Percentiles rank a stretch among this genome's conserved stretches.
These are phyloP conservation scores for Chirona hameri DNA, from an alignment of 2,888 invertebrate species.

Conservation along the genomic window DNA sequence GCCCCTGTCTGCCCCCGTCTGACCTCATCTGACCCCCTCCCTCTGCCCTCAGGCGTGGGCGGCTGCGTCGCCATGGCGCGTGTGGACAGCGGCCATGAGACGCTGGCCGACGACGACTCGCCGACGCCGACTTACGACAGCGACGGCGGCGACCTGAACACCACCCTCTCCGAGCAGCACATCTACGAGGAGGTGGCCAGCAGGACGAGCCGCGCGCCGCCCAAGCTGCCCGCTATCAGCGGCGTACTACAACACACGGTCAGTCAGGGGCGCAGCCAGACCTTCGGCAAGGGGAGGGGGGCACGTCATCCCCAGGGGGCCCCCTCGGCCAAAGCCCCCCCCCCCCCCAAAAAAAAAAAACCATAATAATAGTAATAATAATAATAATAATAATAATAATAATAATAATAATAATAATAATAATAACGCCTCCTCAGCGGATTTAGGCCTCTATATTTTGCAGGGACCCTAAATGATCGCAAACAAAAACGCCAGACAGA, in stretches of 20 bases:
- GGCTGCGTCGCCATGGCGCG: slow-evolving; percentile 4
- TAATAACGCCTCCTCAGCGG: too few species aligned
- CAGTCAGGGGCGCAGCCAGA: too few species aligned
- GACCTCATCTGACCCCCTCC: background rate
- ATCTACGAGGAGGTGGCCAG: slow-evolving; percentile 4
- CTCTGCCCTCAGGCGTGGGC: background rate
- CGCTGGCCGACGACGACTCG: slow-evolving; percentile 25
- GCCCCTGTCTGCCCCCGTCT: background rate
- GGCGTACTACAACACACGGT: slow-evolving; percentile 4
- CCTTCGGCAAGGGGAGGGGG: too few species aligned
- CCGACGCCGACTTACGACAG: slow-evolving; percentile 11
- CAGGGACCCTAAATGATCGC: too few species aligned
- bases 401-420: too few species aligned
- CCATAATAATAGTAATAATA: too few species aligned
- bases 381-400: too few species aligned
- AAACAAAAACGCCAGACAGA: too few species aligned
- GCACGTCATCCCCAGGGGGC: too few species aligned
- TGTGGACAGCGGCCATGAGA: slow-evolving; percentile 25
- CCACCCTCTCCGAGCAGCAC: background rate
- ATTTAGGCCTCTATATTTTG: too few species aligned
- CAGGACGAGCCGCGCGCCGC: background rate
- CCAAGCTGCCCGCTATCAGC: slow-evolving; percentile 5
- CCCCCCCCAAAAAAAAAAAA: too few species aligned
- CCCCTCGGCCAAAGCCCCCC: too few species aligned
- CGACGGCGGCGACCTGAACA: background rate